Conservation (phyloP, 2,113 vertebrate genomes). For the Rattus rattus region DNA sequence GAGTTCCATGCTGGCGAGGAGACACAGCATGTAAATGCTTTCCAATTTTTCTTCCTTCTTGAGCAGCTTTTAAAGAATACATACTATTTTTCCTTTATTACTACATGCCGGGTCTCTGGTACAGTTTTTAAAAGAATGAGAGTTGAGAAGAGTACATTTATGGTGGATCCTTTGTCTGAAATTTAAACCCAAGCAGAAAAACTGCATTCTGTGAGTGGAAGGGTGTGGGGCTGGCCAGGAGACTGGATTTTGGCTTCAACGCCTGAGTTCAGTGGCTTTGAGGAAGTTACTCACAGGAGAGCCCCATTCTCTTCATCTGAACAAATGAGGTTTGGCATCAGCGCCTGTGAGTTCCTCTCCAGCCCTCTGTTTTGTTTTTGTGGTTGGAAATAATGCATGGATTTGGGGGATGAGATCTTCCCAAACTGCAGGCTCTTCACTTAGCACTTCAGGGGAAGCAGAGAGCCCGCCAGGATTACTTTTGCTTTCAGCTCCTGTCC, state of each 20-base stretch:
- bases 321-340: background rate
- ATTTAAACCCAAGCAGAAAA: conserved; percentile 22
- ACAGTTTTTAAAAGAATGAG: conserved; percentile 3
- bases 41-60: background rate
- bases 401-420: background rate
- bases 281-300: conserved; percentile 9
- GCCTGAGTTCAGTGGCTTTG: background rate
- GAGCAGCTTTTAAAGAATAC: conserved; percentile 23
- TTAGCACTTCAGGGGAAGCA: conserved; percentile 20
- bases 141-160: conserved; percentile 18
- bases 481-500: background rate
- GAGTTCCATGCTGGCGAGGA: background rate
- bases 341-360: conserved; percentile 8
- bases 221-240: background rate
- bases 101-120: background rate
- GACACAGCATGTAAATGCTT: background rate
- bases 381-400: conserved; percentile 33
- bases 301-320: background rate
- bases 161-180: background rate
- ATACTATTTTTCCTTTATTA: background rate
- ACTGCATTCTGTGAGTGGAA: background rate
- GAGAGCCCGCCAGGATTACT: background rate
- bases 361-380: conserved; percentile 41
- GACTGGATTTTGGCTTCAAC: background rate
- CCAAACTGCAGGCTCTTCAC: conserved; percentile 21